These are phyloP conservation scores for Hypotaenidia philippensis DNA, from an alignment of 2,797 vertebrate genomes.

Conservation along the genomic window DNA sequence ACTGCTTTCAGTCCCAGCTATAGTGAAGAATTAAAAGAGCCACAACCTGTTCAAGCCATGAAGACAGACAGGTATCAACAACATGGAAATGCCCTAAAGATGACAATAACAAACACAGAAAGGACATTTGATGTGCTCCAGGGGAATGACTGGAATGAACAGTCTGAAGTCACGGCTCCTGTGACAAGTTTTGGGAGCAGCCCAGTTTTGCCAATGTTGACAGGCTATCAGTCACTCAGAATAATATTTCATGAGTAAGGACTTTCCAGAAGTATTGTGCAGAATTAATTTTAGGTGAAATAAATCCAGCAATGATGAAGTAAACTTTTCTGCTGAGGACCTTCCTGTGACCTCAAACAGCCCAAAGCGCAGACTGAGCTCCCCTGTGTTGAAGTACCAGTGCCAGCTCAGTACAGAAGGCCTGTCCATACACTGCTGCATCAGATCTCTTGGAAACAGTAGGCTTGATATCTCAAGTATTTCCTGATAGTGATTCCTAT, in stretches of 20 bases:
- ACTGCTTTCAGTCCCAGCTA: not conserved
- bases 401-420: not conserved
- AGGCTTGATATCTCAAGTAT: not conserved
- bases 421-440: not conserved
- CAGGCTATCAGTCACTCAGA: not conserved
- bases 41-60: not conserved
- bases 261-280: not conserved
- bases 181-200: not conserved
- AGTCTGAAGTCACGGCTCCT: not conserved
- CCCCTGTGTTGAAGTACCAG: not conserved
- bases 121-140: not conserved
- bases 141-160: not conserved
- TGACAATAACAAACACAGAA: not conserved
- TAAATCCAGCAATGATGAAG: not conserved
- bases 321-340: not conserved
- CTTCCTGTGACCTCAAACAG: not conserved
- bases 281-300: not conserved
- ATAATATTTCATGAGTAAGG: not conserved
- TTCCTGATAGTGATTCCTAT: not conserved
- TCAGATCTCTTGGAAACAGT: not conserved
- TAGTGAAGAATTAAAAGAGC: not conserved
- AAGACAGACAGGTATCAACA: not conserved
- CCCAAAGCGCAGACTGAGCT: not conserved
- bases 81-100: not conserved
- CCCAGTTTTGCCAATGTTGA: not conserved